Base-by-base conservation (phyloP, 2,113 vertebrate species). In the Stigmatopora nigra region DNA sequence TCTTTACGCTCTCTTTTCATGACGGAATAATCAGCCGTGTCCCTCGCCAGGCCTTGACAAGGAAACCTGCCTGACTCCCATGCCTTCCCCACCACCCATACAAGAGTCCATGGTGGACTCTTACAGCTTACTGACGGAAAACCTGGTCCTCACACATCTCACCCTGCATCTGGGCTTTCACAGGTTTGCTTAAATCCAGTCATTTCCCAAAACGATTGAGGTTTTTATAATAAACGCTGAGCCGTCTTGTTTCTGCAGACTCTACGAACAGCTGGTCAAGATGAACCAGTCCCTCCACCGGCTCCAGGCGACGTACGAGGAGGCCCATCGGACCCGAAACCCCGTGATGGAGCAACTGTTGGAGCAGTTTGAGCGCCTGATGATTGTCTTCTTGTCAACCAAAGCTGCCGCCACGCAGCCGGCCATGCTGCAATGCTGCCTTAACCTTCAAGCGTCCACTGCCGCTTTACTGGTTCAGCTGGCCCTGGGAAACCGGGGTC, bases 181-280 rank as follows among this genome's bases (percentile, higher is more conserved):
- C 91, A 96, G 95, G 95, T 96, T 89, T 41, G 47, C 12, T 53
- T 10, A 9, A 12, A 4, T 10, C 19, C 1, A 19, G 11, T 53
- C 19, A 22, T 53, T 12, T 5, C 9, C 11, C 9, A 53, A 12
- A 53, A 22, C 9, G 25, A 31, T 31, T 3, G 25, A 31, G 25
- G 25, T 9, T 7, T 12, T 19, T 19, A 19, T 52, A 60, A 9
- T 4, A 53, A 53, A 53, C 19, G 20, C 3, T 3, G 49, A 20
- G 2, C 25, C 25, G 25, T 31, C 25, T 31, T 31, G 25, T 31
- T 2, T 56, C 17, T 12, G 31, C 75, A 99, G 97, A 89, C 88
- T 99, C 78, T 95, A 98, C 0, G 96, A 98, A 81, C 95, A 98
- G 89, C 97, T 99, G 94, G 94, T 99, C 64, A 99, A 98, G 90